phyloP scores from a whole-genome alignment of 2,888 invertebrate species.

The Teleiodes luculella region DNA sequence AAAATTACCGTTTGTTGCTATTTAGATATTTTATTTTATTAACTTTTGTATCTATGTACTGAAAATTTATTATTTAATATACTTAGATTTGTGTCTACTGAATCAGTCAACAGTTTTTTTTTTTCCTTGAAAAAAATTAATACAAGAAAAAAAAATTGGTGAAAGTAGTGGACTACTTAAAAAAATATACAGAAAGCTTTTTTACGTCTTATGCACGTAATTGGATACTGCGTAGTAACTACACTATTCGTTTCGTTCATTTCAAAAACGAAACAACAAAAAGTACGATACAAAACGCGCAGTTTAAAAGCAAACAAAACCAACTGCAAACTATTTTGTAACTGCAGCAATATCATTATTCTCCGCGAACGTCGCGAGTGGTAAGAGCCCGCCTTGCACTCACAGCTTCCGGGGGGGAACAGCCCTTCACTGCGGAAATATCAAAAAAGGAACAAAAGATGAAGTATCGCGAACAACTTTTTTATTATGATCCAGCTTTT shows the following conservation, averaged over 20 bases:
- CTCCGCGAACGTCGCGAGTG: neutral
- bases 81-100: too few species aligned
- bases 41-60: too few species aligned
- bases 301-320: neutral
- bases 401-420: neutral
- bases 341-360: neutral
- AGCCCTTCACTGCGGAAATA: neutral
- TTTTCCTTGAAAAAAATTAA: too few species aligned
- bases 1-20: too few species aligned
- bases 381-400: slow-evolving; percentile 1
- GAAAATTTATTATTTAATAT: too few species aligned
- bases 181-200: too few species aligned
- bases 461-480: neutral
- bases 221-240: too few species aligned
- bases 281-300: neutral
- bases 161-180: too few species aligned
- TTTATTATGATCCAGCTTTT: neutral
- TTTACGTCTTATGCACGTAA: neutral
- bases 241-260: too few species aligned
- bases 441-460: neutral
- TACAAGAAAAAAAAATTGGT: too few species aligned
- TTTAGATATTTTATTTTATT: too few species aligned
- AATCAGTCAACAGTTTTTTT: too few species aligned
- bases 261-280: neutral
- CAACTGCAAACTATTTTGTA: neutral